These are phyloP conservation scores for Dasypolia templi DNA, from an alignment of 2,888 invertebrate genomes.

Conservation along the genomic window DNA sequence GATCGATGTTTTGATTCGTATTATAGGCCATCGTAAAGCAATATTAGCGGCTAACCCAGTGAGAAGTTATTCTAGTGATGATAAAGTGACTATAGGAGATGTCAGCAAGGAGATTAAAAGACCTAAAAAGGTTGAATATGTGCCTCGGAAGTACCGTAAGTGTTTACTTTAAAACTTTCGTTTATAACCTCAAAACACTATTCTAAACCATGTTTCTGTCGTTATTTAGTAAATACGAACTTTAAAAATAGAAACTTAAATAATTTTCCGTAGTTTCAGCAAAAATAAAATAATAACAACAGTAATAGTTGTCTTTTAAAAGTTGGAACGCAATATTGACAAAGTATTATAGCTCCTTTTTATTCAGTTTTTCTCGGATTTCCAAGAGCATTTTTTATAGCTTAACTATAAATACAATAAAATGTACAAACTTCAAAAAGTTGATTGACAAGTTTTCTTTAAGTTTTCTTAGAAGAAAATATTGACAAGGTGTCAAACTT, in stretches of 20 bases:
- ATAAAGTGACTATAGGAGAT: slow-evolving; percentile 93
- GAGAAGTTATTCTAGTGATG: slow-evolving; percentile 85
- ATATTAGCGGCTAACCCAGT: slow-evolving; percentile 82
- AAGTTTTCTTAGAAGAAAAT: neutral
- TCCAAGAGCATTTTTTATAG: neutral
- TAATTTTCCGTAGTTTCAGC: neutral
- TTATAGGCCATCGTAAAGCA: slow-evolving; percentile 83
- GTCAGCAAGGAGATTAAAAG: slow-evolving; percentile 91
- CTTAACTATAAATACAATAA: no score
- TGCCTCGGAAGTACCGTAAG: slow-evolving; percentile 96
- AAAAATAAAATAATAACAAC: neutral
- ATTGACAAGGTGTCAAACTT: neutral
- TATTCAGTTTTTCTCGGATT: neutral
- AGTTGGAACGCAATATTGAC: neutral
- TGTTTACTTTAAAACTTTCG: slow-evolving; percentile 66
- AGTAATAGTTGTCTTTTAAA: neutral
- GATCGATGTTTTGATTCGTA: slow-evolving; percentile 88
- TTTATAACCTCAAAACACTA: slow-evolving; percentile 66
- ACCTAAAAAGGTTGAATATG: slow-evolving; percentile 94
- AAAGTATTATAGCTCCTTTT: neutral
- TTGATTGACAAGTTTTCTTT: neutral
- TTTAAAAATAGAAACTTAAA: neutral
- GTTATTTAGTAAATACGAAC: neutral
- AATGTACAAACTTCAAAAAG: neutral
- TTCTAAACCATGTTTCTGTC: slow-evolving; percentile 35